Conservation (phyloP, 2,888 invertebrate species). For the Melanchra persicariae region DNA sequence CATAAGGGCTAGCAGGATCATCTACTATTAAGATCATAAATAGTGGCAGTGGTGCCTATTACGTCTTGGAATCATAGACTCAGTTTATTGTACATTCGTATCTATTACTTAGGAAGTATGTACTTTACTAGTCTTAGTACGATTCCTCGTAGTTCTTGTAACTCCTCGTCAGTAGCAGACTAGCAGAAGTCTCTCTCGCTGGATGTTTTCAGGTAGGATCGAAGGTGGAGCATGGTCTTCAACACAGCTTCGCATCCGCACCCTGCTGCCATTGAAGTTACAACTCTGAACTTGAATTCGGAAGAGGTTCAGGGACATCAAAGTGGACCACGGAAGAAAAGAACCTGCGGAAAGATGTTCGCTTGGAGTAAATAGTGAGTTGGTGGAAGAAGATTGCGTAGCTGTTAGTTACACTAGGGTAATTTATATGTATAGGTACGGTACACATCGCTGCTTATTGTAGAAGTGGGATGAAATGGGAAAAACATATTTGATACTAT, state of each 20-base stretch:
- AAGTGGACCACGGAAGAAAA: background rate
- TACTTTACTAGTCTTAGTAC: background rate
- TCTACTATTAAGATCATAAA: background rate
- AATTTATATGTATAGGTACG: background rate
- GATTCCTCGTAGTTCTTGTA: background rate
- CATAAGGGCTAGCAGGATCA: background rate
- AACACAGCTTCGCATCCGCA: background rate
- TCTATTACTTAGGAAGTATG: background rate
- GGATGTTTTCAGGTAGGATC: background rate
- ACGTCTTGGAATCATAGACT: too few relatives aligned
- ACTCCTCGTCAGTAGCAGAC: background rate
- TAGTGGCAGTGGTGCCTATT: too few relatives aligned
- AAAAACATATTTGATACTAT: background rate
- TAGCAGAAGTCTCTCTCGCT: background rate
- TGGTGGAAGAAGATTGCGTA: background rate
- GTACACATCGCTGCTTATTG: background rate
- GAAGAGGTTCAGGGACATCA: background rate
- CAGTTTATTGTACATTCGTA: too few relatives aligned
- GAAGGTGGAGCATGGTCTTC: background rate
- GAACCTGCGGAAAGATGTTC: background rate
- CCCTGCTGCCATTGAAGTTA: background rate
- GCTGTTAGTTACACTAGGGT: background rate
- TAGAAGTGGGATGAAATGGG: background rate
- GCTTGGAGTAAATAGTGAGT: background rate
- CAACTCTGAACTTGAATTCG: background rate